Conservation (phyloP, 2,888 invertebrate species). For the Gisinianus flammeolus region DNA sequence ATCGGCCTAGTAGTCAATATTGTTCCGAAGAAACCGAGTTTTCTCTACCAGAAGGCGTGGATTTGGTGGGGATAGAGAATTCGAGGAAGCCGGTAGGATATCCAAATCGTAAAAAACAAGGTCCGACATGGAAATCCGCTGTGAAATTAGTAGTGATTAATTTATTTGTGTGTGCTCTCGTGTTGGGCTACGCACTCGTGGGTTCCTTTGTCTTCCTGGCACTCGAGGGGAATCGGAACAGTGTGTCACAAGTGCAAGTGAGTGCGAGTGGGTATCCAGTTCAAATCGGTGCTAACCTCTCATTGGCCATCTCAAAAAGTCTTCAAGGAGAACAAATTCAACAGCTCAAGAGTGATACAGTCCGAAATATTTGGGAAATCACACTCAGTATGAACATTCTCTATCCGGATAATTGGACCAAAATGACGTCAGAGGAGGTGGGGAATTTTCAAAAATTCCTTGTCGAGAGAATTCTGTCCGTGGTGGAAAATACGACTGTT, state of each 20-base stretch:
- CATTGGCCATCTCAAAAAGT: constrained; percentile 51
- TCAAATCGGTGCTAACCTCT: constrained; percentile 49
- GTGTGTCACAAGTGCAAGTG: constrained; percentile 46
- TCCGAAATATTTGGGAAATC: constrained; percentile 57
- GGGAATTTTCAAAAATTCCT: constrained; percentile 55
- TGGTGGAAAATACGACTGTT: constrained; percentile 54
- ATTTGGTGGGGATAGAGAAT: constrained; percentile 57
- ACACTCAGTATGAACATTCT: constrained; percentile 58
- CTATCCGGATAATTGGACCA: constrained; percentile 58
- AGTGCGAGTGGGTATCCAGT: constrained; percentile 55
- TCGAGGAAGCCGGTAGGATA: constrained; percentile 21
- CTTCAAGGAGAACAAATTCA: constrained; percentile 53
- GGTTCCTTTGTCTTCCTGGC: constrained; percentile 78
- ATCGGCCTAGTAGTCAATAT: constrained; percentile 55
- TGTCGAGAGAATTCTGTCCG: constrained; percentile 53
- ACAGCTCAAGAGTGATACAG: constrained; percentile 56
- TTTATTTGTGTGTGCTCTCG: constrained; percentile 78
- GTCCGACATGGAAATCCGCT: constrained; percentile 55
- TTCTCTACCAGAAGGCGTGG: constrained; percentile 58
- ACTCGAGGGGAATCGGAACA: constrained; percentile 67
- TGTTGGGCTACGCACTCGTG: constrained; percentile 78
- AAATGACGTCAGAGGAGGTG: constrained; percentile 57
- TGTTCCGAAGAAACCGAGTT: constrained; percentile 57
- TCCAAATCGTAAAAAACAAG: constrained; percentile 45
- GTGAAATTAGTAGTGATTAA: constrained; percentile 68